phyloP scores from a whole-genome alignment of 2,888 invertebrate genomes.

The Patella pellucida region DNA sequence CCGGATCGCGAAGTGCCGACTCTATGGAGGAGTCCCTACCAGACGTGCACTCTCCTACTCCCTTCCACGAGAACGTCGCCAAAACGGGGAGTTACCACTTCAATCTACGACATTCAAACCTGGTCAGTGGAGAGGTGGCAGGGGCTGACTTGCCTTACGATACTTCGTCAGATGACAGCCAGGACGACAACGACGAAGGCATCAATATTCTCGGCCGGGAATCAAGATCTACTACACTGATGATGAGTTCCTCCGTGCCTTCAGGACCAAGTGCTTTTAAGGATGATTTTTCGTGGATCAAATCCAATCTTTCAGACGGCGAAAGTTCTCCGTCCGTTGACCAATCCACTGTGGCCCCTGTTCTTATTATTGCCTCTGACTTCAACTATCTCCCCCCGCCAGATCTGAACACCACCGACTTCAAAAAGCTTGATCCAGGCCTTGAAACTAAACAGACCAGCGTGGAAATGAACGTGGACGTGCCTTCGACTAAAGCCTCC shows the following conservation, averaged over 20 bases:
- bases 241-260: conserved; percentile 8
- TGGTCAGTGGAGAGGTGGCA: conserved; percentile 24
- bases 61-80: conserved; percentile 17
- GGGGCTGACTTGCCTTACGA: conserved; percentile 5
- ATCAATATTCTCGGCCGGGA: background rate
- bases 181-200: background rate
- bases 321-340: conserved; percentile 3
- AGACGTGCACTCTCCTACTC: conserved; percentile 49
- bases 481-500: background rate
- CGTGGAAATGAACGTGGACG: background rate
- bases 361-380: background rate
- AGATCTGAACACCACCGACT: too few relatives aligned
- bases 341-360: background rate
- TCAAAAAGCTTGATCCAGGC: too few relatives aligned
- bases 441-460: background rate
- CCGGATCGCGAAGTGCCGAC: conserved; percentile 60
- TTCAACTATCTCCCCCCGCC: background rate
- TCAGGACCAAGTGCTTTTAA: conserved; percentile 23
- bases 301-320: conserved; percentile 4
- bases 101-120: conserved; percentile 6
- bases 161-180: background rate
- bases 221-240: background rate
- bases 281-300: conserved; percentile 39
- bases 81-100: conserved; percentile 23
- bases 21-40: conserved; percentile 58